These are phyloP conservation scores for Percopsis transmontana DNA, from an alignment of 2,113 vertebrate genomes.

Conservation along the genomic window DNA sequence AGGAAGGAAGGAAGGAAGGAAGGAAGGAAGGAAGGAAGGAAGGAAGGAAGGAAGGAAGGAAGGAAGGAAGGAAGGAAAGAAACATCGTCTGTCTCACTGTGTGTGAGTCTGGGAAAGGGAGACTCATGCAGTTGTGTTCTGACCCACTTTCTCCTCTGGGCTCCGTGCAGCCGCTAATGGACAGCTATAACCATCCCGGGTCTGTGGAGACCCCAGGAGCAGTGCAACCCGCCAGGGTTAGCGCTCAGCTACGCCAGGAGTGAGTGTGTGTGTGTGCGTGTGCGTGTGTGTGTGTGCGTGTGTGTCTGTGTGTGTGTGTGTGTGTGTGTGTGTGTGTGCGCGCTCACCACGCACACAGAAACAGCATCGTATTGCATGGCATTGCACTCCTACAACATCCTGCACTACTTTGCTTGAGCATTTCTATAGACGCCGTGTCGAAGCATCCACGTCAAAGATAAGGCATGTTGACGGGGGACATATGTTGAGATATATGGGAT, in stretches of 20 bases:
- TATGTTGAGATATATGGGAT: too few species aligned
- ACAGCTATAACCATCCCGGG: slow-evolving; percentile 68
- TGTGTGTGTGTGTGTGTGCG: slow-evolving; percentile 3
- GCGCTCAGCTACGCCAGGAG: slow-evolving; percentile 7
- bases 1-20: too few species aligned
- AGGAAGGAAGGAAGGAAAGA: too few species aligned
- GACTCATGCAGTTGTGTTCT: slow-evolving; percentile 39
- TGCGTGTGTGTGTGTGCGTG: slow-evolving; percentile 1
- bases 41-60: too few species aligned
- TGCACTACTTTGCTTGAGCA: too few species aligned
- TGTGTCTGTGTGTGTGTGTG: slow-evolving; percentile 1
- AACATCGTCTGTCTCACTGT: not conserved
- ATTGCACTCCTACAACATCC: too few species aligned
- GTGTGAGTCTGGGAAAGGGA: slow-evolving; percentile 27
- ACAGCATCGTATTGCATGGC: not conserved
- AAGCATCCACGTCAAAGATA: too few species aligned
- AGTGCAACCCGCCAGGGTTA: slow-evolving; percentile 28
- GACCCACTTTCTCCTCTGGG: slow-evolving; percentile 72
- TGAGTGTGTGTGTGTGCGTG: slow-evolving; percentile 7
- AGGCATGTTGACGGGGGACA: too few species aligned
- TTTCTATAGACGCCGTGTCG: too few species aligned
- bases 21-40: too few species aligned
- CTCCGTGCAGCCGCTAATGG: slow-evolving; percentile 66
- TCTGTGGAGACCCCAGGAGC: slow-evolving; percentile 51
- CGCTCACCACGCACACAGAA: not conserved